Conservation (phyloP, 2,113 vertebrate species). For the Oplegnathus fasciatus region DNA sequence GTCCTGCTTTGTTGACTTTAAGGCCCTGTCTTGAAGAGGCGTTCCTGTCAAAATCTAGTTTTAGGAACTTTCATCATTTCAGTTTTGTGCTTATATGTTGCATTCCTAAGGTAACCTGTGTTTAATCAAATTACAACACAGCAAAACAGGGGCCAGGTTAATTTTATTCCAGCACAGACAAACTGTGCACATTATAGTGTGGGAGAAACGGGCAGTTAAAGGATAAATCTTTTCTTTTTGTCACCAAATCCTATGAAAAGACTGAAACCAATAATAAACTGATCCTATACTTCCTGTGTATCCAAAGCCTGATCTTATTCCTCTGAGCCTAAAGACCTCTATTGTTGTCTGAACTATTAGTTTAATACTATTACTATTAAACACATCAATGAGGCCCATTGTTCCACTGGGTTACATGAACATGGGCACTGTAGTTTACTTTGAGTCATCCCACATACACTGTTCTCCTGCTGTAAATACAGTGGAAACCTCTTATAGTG, state of each 20-base stretch:
- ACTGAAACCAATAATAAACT: background rate
- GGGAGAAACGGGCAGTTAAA: background rate
- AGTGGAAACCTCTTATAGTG: too few species aligned
- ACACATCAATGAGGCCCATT: background rate
- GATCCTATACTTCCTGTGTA: background rate
- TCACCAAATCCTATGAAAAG: background rate
- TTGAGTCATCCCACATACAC: background rate
- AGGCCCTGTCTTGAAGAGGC: too few species aligned
- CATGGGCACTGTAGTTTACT: background rate
- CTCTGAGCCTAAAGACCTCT: background rate
- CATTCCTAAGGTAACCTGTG: background rate
- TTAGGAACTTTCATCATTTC: too few species aligned
- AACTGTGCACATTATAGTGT: too few species aligned
- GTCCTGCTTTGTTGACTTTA: too few species aligned
- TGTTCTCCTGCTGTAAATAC: background rate
- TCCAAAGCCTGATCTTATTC: background rate
- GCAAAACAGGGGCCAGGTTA: background rate
- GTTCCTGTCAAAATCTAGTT: too few species aligned
- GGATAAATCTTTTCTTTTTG: background rate
- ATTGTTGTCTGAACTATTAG: constrained; percentile 1
- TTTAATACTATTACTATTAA: background rate
- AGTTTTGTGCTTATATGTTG: background rate
- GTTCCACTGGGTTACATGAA: background rate
- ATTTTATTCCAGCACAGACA: background rate
- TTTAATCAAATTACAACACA: background rate